Evolutionary conservation across 2,888 invertebrate genomes (phyloP).

Genomic region (Elmis aenea): DNA sequence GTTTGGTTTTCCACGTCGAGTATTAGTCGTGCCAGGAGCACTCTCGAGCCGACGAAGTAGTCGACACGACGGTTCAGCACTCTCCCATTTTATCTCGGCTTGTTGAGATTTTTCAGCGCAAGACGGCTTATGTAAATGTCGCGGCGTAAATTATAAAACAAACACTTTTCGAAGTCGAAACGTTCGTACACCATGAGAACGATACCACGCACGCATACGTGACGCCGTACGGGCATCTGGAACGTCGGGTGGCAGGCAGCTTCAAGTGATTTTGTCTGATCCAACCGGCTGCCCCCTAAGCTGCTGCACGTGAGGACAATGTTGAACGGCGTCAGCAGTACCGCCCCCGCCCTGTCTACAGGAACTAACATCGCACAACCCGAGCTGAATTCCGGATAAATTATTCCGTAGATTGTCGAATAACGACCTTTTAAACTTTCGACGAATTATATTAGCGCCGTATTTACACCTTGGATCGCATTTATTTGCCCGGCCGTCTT

Average conservation of each 20-base stretch:
- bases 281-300: slow-evolving; percentile 22
- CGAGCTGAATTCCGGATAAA: slow-evolving; percentile 18
- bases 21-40: slow-evolving; percentile 7
- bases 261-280: slow-evolving; percentile 26
- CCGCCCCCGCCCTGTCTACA: slow-evolving; percentile 15
- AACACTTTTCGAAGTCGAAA: slow-evolving; percentile 6
- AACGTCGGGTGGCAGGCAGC: slow-evolving; percentile 9
- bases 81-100: slow-evolving; percentile 15
- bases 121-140: slow-evolving; percentile 12
- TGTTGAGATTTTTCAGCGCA: slow-evolving; percentile 20
- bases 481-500: slow-evolving; percentile 9
- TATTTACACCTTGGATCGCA: slow-evolving; percentile 13
- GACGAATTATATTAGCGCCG: slow-evolving; percentile 8
- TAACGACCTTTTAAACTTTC: slow-evolving; percentile 21
- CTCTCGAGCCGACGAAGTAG: slow-evolving; percentile 20
- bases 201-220: slow-evolving; percentile 7
- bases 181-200: slow-evolving; percentile 2
- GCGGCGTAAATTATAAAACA: slow-evolving; percentile 12
- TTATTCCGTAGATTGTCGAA: slow-evolving; percentile 16
- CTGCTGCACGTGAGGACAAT: slow-evolving; percentile 26
- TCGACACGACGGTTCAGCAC: slow-evolving; percentile 19
- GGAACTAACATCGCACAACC: slow-evolving; percentile 13
- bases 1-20: slow-evolving; percentile 8
- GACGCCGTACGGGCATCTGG: slow-evolving; percentile 11
- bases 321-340: slow-evolving; percentile 21